Base-by-base conservation (phyloP, 2,888 invertebrate genomes). In the Standfussiana lucernea region DNA sequence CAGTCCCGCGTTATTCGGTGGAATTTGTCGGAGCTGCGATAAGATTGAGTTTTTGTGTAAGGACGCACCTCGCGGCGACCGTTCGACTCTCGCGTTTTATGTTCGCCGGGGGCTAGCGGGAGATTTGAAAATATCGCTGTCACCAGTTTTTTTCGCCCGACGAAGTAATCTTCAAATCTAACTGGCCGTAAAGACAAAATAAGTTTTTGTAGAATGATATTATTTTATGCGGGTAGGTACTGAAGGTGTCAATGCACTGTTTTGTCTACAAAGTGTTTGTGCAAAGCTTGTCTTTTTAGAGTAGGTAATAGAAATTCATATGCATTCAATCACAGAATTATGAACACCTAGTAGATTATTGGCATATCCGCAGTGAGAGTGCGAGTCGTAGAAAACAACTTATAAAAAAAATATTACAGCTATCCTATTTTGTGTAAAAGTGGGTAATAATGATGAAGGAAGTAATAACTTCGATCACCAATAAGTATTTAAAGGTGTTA, bases 181-280 rank as follows among this genome's bases (percentile, higher is more conserved):
- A 95, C 94, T 94, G 93, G 91, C 92, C 91, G 92, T 95, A 95
- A 95, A 94, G 90, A 91, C 89, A 85, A 90, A 94, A 93, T 92
- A 92, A 91, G 90, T 90, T 91, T 90, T 81, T 84, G 85, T 71
- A 75, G 78, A 82, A 87, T 77, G 66, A 79, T 86, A 84, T 83
- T 82, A 85, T 82, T 88, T 86, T 68, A 87, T 83, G 76, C 74
- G 75, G 59, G 59, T n/a, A 61, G 59, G 59, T n/a, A 61, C 80
- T 87, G 73, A 79, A 87, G 88, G 88, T 89, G 89, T 87, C 88
- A 88, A 78, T 89, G 88, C 86, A 85, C 88, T 85, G 76, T 37
- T 66, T 72, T 68, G 75, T 80, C 65, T 70, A 67, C 70, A 21
- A 68, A 35, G n/a, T 65, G 24, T 65, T 71, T 66, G 65, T 47